Conservation (phyloP, 2,113 vertebrate genomes). For the Sakesphorus luctuosus region DNA sequence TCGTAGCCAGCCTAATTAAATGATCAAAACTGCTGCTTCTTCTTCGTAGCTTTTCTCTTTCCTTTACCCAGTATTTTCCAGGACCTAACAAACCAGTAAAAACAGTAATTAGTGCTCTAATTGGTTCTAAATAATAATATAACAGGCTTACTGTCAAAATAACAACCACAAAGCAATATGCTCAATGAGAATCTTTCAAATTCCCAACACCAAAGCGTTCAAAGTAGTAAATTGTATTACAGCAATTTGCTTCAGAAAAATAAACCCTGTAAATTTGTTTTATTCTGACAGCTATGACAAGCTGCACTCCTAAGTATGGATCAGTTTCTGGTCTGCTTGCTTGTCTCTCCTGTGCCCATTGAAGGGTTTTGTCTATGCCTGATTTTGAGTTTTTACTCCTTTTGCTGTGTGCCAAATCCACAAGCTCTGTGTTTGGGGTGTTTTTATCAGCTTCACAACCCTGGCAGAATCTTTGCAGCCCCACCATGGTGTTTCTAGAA, state of each 20-base stretch:
- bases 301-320: background rate
- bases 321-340: background rate
- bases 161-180: slow-evolving; percentile 64
- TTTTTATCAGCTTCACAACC: background rate
- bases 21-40: background rate
- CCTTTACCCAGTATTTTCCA: background rate
- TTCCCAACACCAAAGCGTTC: background rate
- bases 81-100: slow-evolving; percentile 16
- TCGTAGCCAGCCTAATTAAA: slow-evolving; percentile 6
- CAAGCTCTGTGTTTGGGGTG: background rate
- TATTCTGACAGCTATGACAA: slow-evolving; percentile 43
- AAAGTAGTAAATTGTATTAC: slow-evolving; percentile 29
- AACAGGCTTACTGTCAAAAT: slow-evolving; percentile 73
- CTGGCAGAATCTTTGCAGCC: background rate
- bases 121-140: slow-evolving; percentile 57
- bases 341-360: background rate
- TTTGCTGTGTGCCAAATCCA: background rate
- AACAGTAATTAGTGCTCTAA: slow-evolving; percentile 34
- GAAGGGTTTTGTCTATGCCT: background rate
- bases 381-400: background rate
- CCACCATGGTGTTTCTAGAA: background rate
- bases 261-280: slow-evolving; percentile 28
- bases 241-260: slow-evolving; percentile 32
- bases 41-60: background rate
- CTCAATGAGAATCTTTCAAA: slow-evolving; percentile 40